Percentiles rank a stretch among this genome's conserved stretches.
These are phyloP conservation scores for Eilema depressum DNA, from an alignment of 2,888 invertebrate species.

Conservation along the genomic window DNA sequence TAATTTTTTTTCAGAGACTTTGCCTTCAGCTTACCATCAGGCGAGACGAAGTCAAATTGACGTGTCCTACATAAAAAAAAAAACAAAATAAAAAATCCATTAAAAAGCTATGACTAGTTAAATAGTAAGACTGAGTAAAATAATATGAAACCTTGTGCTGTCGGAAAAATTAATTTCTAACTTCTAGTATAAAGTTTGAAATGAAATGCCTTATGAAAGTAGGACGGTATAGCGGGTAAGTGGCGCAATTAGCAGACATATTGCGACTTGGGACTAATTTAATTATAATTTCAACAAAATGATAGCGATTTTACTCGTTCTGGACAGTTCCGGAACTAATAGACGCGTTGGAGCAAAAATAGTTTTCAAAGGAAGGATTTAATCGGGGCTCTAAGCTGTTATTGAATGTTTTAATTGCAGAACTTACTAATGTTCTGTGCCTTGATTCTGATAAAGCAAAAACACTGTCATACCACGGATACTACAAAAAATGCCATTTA, in stretches of 20 bases:
- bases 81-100: background rate
- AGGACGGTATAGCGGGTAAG: background rate
- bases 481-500: too few relatives aligned
- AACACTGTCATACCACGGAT: too few relatives aligned
- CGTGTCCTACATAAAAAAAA: too few relatives aligned
- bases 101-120: background rate
- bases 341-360: background rate
- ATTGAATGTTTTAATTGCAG: too few relatives aligned
- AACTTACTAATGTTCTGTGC: too few relatives aligned
- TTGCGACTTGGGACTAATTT: background rate
- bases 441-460: too few relatives aligned
- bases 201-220: background rate
- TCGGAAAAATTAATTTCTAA: background rate
- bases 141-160: background rate
- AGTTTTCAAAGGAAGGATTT: background rate
- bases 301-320: background rate
- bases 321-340: background rate
- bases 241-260: constrained; percentile 1
- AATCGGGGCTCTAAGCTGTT: background rate
- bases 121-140: background rate
- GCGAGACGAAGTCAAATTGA: too few relatives aligned
- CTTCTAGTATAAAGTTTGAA: background rate
- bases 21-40: too few relatives aligned
- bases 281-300: background rate
- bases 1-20: too few relatives aligned